Evolutionary conservation across 2,888 invertebrate genomes (phyloP), one percentile per base, ranked within the genome.

Genomic region (Syrista parreyssii): DNA sequence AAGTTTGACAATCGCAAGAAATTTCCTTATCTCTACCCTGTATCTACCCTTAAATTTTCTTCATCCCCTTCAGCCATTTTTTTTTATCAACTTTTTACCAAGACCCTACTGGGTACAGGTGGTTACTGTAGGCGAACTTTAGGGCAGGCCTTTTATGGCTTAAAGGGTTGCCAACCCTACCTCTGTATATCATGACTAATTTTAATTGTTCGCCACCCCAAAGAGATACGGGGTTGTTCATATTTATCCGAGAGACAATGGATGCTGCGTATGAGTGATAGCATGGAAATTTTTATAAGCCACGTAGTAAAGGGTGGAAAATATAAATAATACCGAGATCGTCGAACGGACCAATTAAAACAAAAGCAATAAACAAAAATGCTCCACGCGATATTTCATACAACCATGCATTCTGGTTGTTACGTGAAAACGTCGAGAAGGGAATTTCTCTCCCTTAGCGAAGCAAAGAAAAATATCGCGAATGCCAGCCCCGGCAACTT

Each of bases 1-100:
- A 85, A 86, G 78, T 86, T 85, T 84, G 74, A 76, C 80, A 82
- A 86, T 83, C 77, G 73, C 72, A 36, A 68, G 36, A 73, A 83
- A 82, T 79, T 80, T 83, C 80, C 23, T 15, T 23, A 55, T 55
- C 23, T 55, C 55, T 6, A 23, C 15, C 15, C 6, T 15, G 6
- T 15, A 15, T 40, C 40, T 40, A 40, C 68, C 32, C 33, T n/a
- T 55, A 68, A 33, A 75, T 36, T 71, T 68, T 30, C 6, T 71
- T 68, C 74, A 32, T 68, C 55, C 76, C 68, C 6, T 69, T 12
- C 15, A 40, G 11, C 71, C 34, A 69, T 15, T 40, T 78, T 55
- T n/a, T 77, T 15, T 76, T 73, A 68, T 79, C 71, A 55, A 55
- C 23, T 55, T 55, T 55, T 23, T 9, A 9, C 55, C 9, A 9